Base-by-base conservation (phyloP, 2,888 invertebrate species). In the Drosophila algonquin region DNA sequence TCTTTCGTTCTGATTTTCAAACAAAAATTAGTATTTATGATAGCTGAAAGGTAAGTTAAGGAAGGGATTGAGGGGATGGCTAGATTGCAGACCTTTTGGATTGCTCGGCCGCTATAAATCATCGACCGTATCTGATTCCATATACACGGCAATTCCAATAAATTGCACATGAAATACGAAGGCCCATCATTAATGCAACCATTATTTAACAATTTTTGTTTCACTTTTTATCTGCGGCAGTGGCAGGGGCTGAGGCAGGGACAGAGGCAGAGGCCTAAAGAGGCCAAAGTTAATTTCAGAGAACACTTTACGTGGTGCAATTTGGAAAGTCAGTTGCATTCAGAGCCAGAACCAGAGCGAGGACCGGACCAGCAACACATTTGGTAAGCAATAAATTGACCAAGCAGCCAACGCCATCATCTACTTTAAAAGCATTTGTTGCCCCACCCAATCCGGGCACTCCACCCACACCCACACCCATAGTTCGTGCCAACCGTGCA, bases 401-500 rank as follows among this genome's bases (percentile, higher is more conserved):
- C 67, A 67, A 76, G 75, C 80, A 75, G 82, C 76, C 57, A 57
- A 47, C 67, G 57, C 67, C 67, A 67, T 65, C 80, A 81, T 83
- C 80, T 79, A 81, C 84, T 81, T 81, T 83, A 81, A 82, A 82
- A 82, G 82, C 85, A 82, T 82, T 82, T 85, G 71, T 63, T 35
- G 68, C 57, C 60, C 45, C 47, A 63, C 40, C 59, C 35, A 53
- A 50, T 5, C 58, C 57, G 45, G 30, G 18, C n/a, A 63, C 16
- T 50, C 50, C 44, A 24, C 14, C 40, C 1, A 32, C 24, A 32
- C 45, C 65, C 1, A 44, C 24, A 32, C 45, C 65, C 30, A 40
- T 60, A 48, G 48, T 50, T 21, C 62, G 48, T 21, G 9, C 9
- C 16, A 63, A 55, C 65, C 55, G 35, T 18, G 18, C 18, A 63